Percentiles rank a stretch among this genome's conserved stretches.
These are phyloP conservation scores for Eumerus sabulonum DNA, from an alignment of 2,888 invertebrate genomes.

Conservation along the genomic window DNA sequence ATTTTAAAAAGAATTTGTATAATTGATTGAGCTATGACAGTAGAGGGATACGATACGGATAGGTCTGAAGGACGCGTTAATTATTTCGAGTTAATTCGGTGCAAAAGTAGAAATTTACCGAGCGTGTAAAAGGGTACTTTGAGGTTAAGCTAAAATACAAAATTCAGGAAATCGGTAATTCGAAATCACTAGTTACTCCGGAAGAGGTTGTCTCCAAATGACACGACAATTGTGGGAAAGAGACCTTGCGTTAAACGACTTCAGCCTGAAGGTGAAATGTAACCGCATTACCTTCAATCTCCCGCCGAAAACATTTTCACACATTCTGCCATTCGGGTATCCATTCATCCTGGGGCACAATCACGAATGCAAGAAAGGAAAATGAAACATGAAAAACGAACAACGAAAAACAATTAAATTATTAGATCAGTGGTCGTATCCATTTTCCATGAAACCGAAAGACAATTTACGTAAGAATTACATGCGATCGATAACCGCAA, in stretches of 20 bases:
- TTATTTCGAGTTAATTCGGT: slow-evolving; percentile 29
- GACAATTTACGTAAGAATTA: slow-evolving; percentile 31
- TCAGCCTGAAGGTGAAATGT: neutral
- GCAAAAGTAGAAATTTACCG: neutral
- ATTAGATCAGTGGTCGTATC: slow-evolving; percentile 44
- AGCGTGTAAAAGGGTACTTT: no score
- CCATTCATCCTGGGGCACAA: no score
- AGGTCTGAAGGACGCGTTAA: slow-evolving; percentile 31
- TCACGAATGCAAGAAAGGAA: no score
- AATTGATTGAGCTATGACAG: slow-evolving; percentile 41
- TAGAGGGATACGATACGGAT: slow-evolving; percentile 4
- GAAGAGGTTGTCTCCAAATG: no score
- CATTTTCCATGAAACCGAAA: slow-evolving; percentile 13
- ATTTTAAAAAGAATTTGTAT: slow-evolving; percentile 40
- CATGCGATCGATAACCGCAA: slow-evolving; percentile 29
- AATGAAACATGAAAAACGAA: neutral
- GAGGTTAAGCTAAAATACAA: no score
- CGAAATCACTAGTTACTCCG: no score
- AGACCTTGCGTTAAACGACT: no score
- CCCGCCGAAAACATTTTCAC: neutral
- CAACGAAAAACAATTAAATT: slow-evolving; percentile 20
- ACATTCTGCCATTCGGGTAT: no score
- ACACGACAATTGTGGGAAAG: no score
- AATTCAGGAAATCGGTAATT: no score
- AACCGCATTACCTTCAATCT: neutral